Evolutionary conservation across 1,140 invertebrate genomes (phyloP).

Genomic region (Amphibalanus amphitrite): DNA sequence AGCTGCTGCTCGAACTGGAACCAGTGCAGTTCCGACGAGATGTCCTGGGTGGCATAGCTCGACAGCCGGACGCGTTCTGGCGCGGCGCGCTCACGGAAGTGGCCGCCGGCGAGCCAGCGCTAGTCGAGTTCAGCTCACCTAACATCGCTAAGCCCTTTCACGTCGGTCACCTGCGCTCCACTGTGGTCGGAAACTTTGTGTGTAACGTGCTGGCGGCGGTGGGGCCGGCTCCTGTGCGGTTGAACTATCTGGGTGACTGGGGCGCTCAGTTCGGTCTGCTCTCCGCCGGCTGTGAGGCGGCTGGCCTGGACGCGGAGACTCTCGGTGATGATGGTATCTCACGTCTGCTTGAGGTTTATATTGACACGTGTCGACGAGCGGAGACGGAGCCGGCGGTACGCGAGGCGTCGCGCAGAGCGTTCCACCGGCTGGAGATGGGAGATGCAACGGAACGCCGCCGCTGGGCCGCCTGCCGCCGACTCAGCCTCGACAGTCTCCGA

Average conservation of each 20-base stretch:
- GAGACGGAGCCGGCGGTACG: neutral
- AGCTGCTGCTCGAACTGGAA: neutral
- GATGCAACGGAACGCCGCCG: neutral
- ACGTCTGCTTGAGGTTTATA: neutral
- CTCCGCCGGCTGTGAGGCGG: slow-evolving; percentile 24
- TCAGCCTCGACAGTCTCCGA: neutral
- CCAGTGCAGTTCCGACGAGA: neutral
- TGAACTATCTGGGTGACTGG: slow-evolving; percentile 98
- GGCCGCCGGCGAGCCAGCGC: neutral
- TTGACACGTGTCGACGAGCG: neutral
- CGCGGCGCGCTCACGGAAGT: neutral
- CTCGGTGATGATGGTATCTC: neutral
- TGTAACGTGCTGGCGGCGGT: slow-evolving; percentile 62
- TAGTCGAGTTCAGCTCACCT: slow-evolving; percentile 53
- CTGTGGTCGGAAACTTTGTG: slow-evolving; percentile 85
- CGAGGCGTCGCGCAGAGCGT: neutral
- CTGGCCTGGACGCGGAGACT: slow-evolving; percentile 35
- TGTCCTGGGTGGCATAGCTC: neutral
- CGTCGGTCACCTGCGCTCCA: slow-evolving; percentile 85
- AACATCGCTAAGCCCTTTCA: slow-evolving; percentile 99
- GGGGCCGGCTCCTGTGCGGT: slow-evolving; percentile 52
- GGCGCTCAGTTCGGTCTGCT: slow-evolving; percentile 88
- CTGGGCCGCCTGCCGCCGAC: neutral
- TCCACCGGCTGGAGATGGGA: neutral
- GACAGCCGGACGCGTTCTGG: neutral